Evolutionary conservation across 2,888 invertebrate species (phyloP).

Genomic region (Tetragnatha montana): DNA sequence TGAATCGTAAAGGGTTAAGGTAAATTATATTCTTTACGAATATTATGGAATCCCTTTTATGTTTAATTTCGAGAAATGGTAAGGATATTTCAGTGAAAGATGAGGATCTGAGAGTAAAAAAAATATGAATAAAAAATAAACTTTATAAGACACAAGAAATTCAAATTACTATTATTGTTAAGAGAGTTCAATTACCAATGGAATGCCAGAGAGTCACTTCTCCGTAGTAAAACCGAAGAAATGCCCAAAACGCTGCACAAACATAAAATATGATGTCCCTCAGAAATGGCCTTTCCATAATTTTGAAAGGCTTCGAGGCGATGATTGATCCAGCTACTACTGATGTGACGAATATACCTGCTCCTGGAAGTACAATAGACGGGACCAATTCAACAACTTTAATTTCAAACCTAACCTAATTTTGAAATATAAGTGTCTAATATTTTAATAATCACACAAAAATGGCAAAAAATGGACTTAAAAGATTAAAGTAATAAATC

Average conservation of each 20-base stretch:
- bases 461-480: too few species aligned
- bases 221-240: constrained; percentile 77
- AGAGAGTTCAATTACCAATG: constrained; percentile 74
- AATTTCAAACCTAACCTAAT: not conserved
- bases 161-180: not conserved
- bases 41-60: not conserved
- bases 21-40: too few species aligned
- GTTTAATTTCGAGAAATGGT: not conserved
- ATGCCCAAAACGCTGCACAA: constrained; percentile 78
- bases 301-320: constrained; percentile 79
- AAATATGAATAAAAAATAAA: not conserved
- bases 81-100: not conserved
- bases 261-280: constrained; percentile 79
- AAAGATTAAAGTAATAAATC: too few species aligned
- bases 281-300: constrained; percentile 78
- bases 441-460: not conserved
- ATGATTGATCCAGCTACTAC: constrained; percentile 80
- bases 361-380: constrained; percentile 77
- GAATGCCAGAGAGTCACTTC: constrained; percentile 78
- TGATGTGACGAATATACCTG: constrained; percentile 81
- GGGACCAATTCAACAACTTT: not conserved
- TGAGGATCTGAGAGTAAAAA: not conserved
- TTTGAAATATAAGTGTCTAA: not conserved
- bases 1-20: too few species aligned
- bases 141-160: not conserved